Evolutionary conservation across 2,888 invertebrate genomes (phyloP), one percentile per base, ranked within the genome.

Genomic region (Cheilosia vernalis): DNA sequence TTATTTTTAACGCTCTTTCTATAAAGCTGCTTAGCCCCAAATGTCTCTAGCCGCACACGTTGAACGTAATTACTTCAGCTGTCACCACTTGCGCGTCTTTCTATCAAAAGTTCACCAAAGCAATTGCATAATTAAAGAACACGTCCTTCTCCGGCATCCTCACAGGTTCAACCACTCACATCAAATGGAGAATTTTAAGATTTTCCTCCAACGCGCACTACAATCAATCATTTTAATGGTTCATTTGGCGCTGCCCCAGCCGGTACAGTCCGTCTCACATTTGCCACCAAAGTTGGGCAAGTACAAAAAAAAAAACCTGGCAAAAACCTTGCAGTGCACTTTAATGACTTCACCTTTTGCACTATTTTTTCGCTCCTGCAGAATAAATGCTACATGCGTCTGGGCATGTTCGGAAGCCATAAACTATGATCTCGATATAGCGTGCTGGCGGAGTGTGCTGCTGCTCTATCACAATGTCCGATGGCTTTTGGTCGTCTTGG

Each of bases 141-240:
- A 82, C 58, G 27, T 63, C 64, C 40, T 42, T 21, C 33, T 6
- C 6, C 19, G 2, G 10, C 21, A 27, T 17, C 47, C 30, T 7
- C 1, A 4, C 30, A 9, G 30, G 21, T 49, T 15, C 21, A 40
- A 42, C 44, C 37, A 37, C 24, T 13, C 13, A 13, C 33, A 44
- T 55, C 47, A 51, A 61, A 60, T 49, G 33, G 17, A 21, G 49
- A 74, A 61, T 66, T 66, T 61, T 47, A 67, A 72, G 51, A 66
- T 66, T 77, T 42, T 19, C 61, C 13, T 49, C 17, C 49, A 56
- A 13, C 24, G 15, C 15, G 0, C 15, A 15, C 47, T 61, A 47
- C 63, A 85, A 85, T 85, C 85, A 80, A 85, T 85, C 85, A 85
- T 85, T 81, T 85, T 76, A 85, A 85, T 85, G 85, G 81, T 72